Percentiles rank a stretch among this genome's conserved stretches.
Conservation (phyloP, 1,140 invertebrate genomes). For the Bombus affinis region DNA sequence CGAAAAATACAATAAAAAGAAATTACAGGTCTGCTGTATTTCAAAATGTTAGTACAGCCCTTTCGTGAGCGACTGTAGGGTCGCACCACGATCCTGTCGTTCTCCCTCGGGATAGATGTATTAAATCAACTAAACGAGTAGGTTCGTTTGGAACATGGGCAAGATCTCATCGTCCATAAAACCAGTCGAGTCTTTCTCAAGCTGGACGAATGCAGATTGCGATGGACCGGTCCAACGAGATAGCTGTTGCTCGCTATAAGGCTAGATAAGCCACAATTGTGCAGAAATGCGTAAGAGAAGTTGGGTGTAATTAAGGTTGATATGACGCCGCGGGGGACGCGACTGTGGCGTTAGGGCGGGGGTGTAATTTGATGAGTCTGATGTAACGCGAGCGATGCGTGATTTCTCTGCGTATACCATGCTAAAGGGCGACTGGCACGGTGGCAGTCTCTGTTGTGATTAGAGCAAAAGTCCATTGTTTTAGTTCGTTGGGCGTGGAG, state of each 20-base stretch:
- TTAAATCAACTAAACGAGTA: constrained; percentile 57
- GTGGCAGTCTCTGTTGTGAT: background rate
- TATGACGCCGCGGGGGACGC: constrained; percentile 5
- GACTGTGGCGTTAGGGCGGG: background rate
- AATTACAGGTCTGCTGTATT: background rate
- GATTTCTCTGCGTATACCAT: constrained; percentile 8
- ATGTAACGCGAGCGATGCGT: constrained; percentile 14
- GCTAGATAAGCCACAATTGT: constrained; percentile 34
- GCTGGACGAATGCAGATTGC: constrained; percentile 5
- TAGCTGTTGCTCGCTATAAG: constrained; percentile 3
- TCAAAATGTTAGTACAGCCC: no score
- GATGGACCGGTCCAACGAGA: background rate
- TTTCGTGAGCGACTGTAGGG: background rate
- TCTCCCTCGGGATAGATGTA: constrained; percentile 54
- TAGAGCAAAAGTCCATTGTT: background rate
- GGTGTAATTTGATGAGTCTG: constrained; percentile 33
- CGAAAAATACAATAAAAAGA: background rate
- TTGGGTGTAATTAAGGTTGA: constrained; percentile 40
- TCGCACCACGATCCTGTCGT: constrained; percentile 33
- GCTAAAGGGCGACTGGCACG: background rate
- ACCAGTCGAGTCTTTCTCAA: constrained; percentile 1
- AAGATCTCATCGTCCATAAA: background rate
- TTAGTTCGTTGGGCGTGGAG: background rate
- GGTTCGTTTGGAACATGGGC: background rate
- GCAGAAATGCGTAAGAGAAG: constrained; percentile 23